phyloP scores from a whole-genome alignment of 2,113 vertebrate species.

The Speoplatyrhinus poulsoni region DNA sequence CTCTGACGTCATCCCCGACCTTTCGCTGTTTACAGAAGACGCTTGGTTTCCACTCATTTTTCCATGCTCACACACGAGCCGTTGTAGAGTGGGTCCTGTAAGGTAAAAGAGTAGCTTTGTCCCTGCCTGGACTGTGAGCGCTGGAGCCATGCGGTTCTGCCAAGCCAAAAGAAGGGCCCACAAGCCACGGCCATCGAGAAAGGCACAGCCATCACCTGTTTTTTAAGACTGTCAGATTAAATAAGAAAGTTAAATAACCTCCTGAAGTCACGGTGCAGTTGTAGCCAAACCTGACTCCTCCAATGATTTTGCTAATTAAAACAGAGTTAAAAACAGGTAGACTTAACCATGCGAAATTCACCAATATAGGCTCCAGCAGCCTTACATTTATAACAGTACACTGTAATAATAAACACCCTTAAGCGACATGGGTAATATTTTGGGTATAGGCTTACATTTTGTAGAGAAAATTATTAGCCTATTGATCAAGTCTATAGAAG shows the following conservation, averaged over 20 bases:
- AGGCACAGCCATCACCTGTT: conserved; percentile 68
- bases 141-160: conserved; percentile 60
- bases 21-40: conserved; percentile 75
- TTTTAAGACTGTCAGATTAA: conserved; percentile 72
- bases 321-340: neutral
- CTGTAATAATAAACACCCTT: neutral
- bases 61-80: conserved; percentile 68
- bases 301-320: conserved; percentile 20
- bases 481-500: no score
- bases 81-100: conserved; percentile 58
- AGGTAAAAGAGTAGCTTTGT: conserved; percentile 77
- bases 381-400: neutral
- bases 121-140: conserved; percentile 52
- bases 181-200: conserved; percentile 46
- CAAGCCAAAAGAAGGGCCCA: conserved; percentile 61
- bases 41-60: conserved; percentile 70
- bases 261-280: conserved; percentile 23
- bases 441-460: neutral
- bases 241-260: conserved; percentile 63
- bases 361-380: neutral
- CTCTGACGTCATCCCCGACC: conserved; percentile 71
- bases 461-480: neutral
- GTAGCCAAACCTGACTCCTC: conserved; percentile 27
- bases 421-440: neutral
- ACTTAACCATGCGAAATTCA: neutral